Base-by-base conservation (phyloP, 92 coral and sea anemone species). In the Isaurus tuberculatus region DNA sequence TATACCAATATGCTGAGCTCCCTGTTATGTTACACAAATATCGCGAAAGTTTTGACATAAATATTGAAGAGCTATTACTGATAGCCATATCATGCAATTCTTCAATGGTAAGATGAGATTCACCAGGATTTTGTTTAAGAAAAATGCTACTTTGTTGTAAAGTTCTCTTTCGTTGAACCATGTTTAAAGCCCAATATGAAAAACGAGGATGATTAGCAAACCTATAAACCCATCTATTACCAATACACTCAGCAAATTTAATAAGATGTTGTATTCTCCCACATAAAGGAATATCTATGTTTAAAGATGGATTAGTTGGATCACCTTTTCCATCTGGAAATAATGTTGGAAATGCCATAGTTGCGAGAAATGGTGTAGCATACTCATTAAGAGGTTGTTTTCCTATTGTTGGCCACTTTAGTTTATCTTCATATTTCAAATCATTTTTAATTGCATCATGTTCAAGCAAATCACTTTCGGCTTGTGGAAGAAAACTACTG, bases 401-500 rank as follows among this genome's bases (percentile, higher is more conserved):
- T 28, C 68, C 68, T 1, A 63, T 23, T 63, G 68, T 20, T 22
- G 68, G 68, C 68, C 68, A 63, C 5, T 63, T 63, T 63, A 23
- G 27, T 63, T 63, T 63, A 53, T 53, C 61, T 27, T 22, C 33
- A 20, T 20, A 20, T 63, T 23, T 23, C 27, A 63, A 20, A 20
- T 63, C 68, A 63, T 22, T 20, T 23, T 20, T 20, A 63, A 27
- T 26, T 63, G 68, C 68, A 63, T 63, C 88, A 58, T 85, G 72
- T 48, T 75, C 88, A 29, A 85, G 88, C 58, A 58, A 72, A 30
- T 32, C 34, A 64, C 66, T 75, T 40, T 48, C 75, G 26, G 15
- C 26, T 30, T 85, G 64, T 28, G 89, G 89, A 64, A 86, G 86
- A 86, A 86, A 86, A 86, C 78, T 65, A 68, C 85, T 79, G 25